These are phyloP conservation scores for Adelphocoris suturalis DNA, from an alignment of 2,888 invertebrate genomes.

Conservation along the genomic window DNA sequence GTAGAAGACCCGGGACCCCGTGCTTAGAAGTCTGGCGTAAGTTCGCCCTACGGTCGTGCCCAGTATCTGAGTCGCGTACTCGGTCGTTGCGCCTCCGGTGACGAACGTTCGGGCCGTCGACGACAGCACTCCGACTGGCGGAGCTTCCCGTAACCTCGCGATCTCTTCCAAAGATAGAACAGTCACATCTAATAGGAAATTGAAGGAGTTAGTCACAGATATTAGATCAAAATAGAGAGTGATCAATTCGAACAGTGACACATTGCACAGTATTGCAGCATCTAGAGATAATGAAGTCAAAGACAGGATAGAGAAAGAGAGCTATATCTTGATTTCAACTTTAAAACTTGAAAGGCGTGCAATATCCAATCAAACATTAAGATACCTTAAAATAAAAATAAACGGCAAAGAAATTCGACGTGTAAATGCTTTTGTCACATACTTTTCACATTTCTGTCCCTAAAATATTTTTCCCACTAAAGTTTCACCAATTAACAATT, in stretches of 20 bases:
- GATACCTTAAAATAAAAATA: no score
- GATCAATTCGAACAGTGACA: background rate
- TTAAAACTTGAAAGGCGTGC: no score
- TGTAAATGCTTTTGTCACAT: no score
- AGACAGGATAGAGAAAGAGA: no score
- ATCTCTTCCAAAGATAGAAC: constrained; percentile 77
- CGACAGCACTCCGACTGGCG: constrained; percentile 85
- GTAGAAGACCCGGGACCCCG: constrained; percentile 91
- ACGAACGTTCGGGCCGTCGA: constrained; percentile 94
- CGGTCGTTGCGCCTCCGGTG: constrained; percentile 94
- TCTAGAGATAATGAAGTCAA: no score
- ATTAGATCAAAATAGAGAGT: constrained; percentile 46
- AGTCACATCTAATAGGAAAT: constrained; percentile 76
- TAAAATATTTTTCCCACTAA: no score
- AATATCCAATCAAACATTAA: no score
- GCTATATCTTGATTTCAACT: no score
- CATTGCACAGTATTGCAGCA: background rate
- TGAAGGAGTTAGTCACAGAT: constrained; percentile 70
- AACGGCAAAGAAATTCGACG: no score
- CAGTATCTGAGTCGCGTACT: constrained; percentile 92
- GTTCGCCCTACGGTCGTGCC: constrained; percentile 92
- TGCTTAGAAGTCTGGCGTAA: constrained; percentile 91
- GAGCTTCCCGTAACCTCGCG: constrained; percentile 75
- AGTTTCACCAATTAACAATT: no score
- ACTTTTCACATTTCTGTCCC: no score